phyloP scores from a whole-genome alignment of 92 coral and sea anemone species.

The Epizoanthus stellaris region DNA sequence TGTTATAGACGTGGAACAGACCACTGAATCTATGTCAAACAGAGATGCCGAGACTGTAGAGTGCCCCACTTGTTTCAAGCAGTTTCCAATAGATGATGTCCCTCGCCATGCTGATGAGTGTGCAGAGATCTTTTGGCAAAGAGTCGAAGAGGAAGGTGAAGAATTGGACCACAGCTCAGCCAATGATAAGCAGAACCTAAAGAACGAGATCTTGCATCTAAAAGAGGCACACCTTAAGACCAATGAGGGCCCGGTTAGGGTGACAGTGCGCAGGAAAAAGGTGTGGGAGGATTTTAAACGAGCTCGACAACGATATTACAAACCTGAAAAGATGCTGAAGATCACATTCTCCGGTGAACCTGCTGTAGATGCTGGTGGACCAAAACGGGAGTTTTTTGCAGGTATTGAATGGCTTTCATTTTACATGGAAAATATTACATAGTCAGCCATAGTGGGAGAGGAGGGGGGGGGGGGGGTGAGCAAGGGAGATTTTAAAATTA shows the following conservation, averaged over 20 bases:
- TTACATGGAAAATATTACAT: no score
- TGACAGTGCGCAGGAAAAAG: constrained; percentile 57
- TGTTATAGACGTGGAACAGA: no score
- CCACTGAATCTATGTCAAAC: no score
- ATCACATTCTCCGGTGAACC: constrained; percentile 65
- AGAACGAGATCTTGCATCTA: no score
- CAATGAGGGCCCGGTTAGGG: not conserved
- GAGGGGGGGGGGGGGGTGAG: no score
- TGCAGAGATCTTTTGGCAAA: not conserved
- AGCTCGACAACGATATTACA: constrained; percentile 44
- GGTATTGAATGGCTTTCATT: constrained; percentile 4
- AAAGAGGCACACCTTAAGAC: no score
- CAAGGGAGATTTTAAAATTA: no score
- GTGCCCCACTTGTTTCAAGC: constrained; percentile 44
- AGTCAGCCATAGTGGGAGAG: no score
- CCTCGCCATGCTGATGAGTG: constrained; percentile 42
- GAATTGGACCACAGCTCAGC: no score
- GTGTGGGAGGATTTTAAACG: constrained; percentile 64
- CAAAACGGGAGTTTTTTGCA: constrained; percentile 57
- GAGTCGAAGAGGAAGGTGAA: no score
- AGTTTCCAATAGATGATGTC: constrained; percentile 22
- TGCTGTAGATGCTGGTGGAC: constrained; percentile 63
- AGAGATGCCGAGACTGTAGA: not conserved
- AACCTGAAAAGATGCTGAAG: constrained; percentile 45
- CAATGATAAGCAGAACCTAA: no score